Percentiles rank a stretch among this genome's conserved stretches.
Conservation (phyloP, 1,140 invertebrate genomes). For the Dinothrombium tinctorium region DNA sequence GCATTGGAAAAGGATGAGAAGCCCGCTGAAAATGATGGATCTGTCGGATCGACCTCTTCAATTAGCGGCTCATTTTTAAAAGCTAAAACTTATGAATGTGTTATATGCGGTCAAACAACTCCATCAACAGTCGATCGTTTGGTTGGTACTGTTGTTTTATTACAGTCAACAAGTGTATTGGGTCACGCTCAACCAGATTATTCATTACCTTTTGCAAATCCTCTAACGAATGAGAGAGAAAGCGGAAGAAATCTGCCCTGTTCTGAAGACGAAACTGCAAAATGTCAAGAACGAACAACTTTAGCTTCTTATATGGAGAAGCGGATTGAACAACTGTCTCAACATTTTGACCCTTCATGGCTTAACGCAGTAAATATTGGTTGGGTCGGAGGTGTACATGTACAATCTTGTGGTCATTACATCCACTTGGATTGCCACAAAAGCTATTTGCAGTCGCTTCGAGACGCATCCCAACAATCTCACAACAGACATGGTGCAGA, state of each 20-base stretch:
- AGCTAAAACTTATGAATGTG: conserved; percentile 83
- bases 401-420: conserved; percentile 90
- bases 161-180: conserved; percentile 44
- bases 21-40: too few species aligned
- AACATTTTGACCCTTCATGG: conserved; percentile 51
- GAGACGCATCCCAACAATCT: neutral
- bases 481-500: neutral
- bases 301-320: conserved; percentile 31
- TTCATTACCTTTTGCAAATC: neutral
- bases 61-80: too few species aligned
- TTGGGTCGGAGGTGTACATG: conserved; percentile 75
- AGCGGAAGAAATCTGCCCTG: conserved; percentile 35
- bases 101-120: conserved; percentile 76
- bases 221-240: neutral
- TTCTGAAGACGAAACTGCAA: conserved; percentile 31
- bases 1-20: too few species aligned
- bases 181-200: conserved; percentile 4
- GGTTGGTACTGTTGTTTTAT: conserved; percentile 64
- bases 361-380: conserved; percentile 59
- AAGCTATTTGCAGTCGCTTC: conserved; percentile 55
- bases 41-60: too few species aligned
- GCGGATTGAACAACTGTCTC: conserved; percentile 38
- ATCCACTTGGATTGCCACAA: conserved; percentile 75
- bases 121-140: conserved; percentile 59
- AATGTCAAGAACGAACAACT: conserved; percentile 24